Evolutionary conservation across 92 coral and sea anemone species (phyloP), one percentile per base, ranked within the genome.

Genomic region (Porites divaricata): DNA sequence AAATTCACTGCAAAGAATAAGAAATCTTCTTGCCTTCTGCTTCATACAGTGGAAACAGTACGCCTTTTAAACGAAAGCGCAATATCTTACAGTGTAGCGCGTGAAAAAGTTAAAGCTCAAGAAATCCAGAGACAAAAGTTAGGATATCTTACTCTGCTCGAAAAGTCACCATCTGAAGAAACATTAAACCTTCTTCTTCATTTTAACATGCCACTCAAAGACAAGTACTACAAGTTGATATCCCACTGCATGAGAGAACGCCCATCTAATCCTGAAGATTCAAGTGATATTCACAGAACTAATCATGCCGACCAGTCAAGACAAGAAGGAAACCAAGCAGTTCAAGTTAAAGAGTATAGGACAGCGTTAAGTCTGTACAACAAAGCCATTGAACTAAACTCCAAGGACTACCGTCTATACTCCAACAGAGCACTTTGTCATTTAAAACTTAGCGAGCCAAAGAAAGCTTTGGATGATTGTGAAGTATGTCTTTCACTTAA

Each of bases 401-500:
- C 65, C 20, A 15, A 73, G 95, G 97, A 92, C 72, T 69, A 62
- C 72, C 75, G 83, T 15, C 67, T 89, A 41, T 92, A 69, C 63
- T 67, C 68, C 74, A 93, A 91, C 76, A 87, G 95, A 26, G 96
- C 93, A 13, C 85, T 91, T 63, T 93, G 92, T 22, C 26, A 84
- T 61, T 78, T 93, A 59, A 88, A 88, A 82, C 70, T 91, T 9
- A 64, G 67, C 50, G 12, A 91, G 49, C 78, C 96, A 9, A 54
- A 72, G 62, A 50, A 84, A 48, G 96, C 96, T 7, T 85, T 93
- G 3, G 73, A 88, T 17, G 96, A 91, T 70, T 93, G 96, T 50
- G 85, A 88, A 21, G 75, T 45, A 4, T 93, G 96, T 51, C 81
- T 93, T 67, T 71, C 74, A 67, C 70, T 87, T 24, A 68, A 86